A percentile compares a stretch with the other conserved stretches of the same genome.
Conservation (phyloP, 2,113 vertebrate genomes). For the Corythaixoides concolor region DNA sequence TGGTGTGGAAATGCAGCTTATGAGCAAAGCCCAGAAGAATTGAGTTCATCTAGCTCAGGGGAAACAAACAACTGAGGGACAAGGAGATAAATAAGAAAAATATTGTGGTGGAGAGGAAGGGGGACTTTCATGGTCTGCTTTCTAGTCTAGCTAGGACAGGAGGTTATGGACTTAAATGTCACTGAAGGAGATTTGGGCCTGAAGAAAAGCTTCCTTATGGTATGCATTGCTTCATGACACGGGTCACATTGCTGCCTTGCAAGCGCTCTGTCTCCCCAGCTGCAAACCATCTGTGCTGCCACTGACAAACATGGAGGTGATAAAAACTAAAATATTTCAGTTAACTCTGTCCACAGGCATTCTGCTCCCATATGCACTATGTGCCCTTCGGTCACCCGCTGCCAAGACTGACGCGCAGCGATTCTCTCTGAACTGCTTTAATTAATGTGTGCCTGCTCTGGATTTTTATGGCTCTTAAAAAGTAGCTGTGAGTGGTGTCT, state of each 20-base stretch:
- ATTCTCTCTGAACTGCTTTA: not conserved
- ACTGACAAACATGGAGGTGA: not conserved
- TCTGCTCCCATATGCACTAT: not conserved
- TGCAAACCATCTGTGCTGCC: conserved; percentile 31
- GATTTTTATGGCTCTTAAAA: conserved; percentile 41
- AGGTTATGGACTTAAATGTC: not conserved
- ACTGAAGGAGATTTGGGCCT: not conserved
- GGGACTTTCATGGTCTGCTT: not conserved
- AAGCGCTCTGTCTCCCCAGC: not conserved
- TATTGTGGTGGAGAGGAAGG: not conserved
- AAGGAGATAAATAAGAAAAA: not conserved
- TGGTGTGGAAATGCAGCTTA: not conserved
- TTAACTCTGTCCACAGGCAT: not conserved
- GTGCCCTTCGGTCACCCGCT: not conserved
- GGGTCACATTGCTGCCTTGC: not conserved
- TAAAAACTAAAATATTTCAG: not conserved
- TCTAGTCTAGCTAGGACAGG: not conserved
- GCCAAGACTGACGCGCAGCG: not conserved
- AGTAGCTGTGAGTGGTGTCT: not conserved
- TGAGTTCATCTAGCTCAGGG: not conserved
- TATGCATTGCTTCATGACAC: not conserved
- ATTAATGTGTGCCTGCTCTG: conserved; percentile 8
- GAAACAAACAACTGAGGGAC: not conserved
- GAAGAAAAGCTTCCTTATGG: not conserved
- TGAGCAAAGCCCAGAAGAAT: not conserved